Evolutionary conservation across 2,888 invertebrate species (phyloP).

Genomic region (Tipula vernalis): DNA sequence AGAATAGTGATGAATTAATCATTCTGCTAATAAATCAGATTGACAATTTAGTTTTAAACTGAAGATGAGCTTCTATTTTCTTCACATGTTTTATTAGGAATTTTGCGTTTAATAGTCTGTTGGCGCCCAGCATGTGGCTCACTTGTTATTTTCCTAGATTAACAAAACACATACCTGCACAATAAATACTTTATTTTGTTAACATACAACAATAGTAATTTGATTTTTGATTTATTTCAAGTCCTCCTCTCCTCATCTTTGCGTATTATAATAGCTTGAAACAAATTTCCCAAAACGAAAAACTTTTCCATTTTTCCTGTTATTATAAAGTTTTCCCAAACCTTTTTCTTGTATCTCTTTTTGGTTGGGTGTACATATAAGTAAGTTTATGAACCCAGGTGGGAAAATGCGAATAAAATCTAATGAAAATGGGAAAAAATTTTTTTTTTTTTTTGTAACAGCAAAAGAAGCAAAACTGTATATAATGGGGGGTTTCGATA

Average conservation of each 20-base stretch:
- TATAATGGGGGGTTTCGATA: background rate
- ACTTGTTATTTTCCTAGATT: background rate
- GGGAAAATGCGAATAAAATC: background rate
- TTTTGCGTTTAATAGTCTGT: too few species aligned
- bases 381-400: background rate
- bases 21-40: too few species aligned
- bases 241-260: background rate
- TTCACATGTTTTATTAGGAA: too few species aligned
- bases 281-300: background rate
- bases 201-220: background rate
- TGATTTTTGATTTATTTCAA: background rate
- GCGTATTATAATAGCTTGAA: background rate
- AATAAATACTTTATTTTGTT: background rate
- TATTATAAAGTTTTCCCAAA: background rate
- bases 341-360: background rate
- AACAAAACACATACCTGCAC: background rate
- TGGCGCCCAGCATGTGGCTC: background rate
- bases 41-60: too few species aligned
- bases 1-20: too few species aligned
- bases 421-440: background rate
- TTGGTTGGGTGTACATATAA: background rate
- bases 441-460: background rate
- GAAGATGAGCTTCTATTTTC: too few species aligned
- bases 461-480: background rate
- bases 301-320: background rate